phyloP scores from a whole-genome alignment of 2,113 vertebrate genomes.

The Sinocyclocheilus rhinocerous region DNA sequence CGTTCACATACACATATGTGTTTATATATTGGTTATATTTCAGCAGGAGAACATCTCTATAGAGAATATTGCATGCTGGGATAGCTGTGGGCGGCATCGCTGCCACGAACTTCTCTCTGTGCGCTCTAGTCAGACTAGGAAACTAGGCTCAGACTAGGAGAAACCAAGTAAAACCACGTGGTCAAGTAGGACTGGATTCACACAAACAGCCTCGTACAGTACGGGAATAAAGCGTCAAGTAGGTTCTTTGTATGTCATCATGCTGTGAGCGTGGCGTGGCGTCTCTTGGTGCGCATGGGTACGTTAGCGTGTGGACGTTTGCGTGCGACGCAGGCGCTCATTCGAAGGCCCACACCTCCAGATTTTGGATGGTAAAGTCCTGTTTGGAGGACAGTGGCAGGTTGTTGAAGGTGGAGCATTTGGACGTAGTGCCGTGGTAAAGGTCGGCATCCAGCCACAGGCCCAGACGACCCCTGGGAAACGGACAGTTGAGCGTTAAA shows the following conservation, averaged over 20 bases:
- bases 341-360: slow-evolving; percentile 97
- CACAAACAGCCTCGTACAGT: background rate
- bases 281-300: background rate
- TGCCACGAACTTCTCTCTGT: slow-evolving; percentile 46
- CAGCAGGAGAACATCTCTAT: slow-evolving; percentile 10
- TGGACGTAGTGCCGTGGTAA: slow-evolving; percentile 90
- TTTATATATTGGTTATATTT: slow-evolving; percentile 33
- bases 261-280: slow-evolving; percentile 1
- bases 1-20: background rate
- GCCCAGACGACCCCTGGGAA: slow-evolving; percentile 86
- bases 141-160: slow-evolving; percentile 22
- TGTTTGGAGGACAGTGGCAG: slow-evolving; percentile 89
- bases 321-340: slow-evolving; percentile 72
- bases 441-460: slow-evolving; percentile 96
- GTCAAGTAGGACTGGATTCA: background rate
- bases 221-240: background rate
- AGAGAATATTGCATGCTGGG: slow-evolving; percentile 64
- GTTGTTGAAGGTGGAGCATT: slow-evolving; percentile 95
- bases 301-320: slow-evolving; percentile 18
- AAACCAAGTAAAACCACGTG: background rate
- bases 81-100: slow-evolving; percentile 57
- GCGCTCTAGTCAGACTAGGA: background rate
- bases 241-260: background rate
- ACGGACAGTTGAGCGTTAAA: background rate
- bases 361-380: slow-evolving; percentile 94